Base-by-base conservation (phyloP, 1,140 invertebrate species). In the Chironomus tepperi region DNA sequence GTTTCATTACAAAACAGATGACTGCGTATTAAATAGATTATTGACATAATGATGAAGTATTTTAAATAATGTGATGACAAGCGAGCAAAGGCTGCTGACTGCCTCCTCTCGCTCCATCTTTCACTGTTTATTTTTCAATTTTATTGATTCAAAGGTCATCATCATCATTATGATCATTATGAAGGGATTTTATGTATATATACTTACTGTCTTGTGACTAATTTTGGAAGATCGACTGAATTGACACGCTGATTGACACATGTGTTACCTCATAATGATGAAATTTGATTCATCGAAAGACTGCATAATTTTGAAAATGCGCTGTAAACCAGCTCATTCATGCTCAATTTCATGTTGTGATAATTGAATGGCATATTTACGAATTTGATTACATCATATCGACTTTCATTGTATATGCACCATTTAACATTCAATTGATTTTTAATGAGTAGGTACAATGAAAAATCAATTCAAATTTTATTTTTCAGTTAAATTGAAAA, bases 41-140 rank as follows among this genome's bases (percentile, higher is more conserved):
- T 70, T 70, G 65, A 70, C 65, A 70, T 70, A 70, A 70, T 70
- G 65, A 70, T 70, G 65, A 70, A 70, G 65, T 70, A 70, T 18
- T 19, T 18, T 70, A 70, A 70, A 21, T 16, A 70, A 70, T 57
- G 65, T 70, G 65, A 70, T 19, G 65, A 70, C 65, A 70, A 70
- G 16, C 65, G 18, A 21, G 16, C 65, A 19, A 21, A 70, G 65
- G 65, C 65, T 19, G 16, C 19, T 18, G 24, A 34, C 24, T 34
- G 24, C 24, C 24, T 34, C 24, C 24, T 34, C 24, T 1, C 24
- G 24, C 24, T 34, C 24, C 24, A 34, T 34, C 24, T 34, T 21
- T 21, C 65, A 70, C 24, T 34, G 24, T 34, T 34, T 34, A 34
- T 34, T 34, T 34, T 2, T 34, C 10, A 57, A n/a, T 12, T 57